Conservation (phyloP, 2,113 vertebrate genomes). For the Mionectes macconnelli region DNA sequence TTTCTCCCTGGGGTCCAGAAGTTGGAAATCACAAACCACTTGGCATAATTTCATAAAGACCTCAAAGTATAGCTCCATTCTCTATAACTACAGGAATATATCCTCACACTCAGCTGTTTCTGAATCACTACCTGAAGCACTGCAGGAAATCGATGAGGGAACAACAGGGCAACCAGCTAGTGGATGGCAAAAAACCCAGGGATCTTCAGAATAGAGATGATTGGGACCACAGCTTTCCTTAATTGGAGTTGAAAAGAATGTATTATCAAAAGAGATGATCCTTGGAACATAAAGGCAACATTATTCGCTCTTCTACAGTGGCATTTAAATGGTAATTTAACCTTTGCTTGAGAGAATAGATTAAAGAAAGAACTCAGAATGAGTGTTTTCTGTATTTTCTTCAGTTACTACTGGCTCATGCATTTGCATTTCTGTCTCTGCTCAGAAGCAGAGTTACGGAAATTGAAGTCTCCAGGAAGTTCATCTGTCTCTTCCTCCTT, state of each 20-base stretch:
- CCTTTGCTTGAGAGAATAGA: slow-evolving; percentile 17
- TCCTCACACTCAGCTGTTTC: slow-evolving; percentile 12
- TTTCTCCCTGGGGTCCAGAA: slow-evolving; percentile 17
- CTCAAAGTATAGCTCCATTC: not conserved
- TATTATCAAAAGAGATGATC: slow-evolving; percentile 5
- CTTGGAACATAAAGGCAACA: not conserved
- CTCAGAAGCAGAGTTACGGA: not conserved
- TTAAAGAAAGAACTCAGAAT: slow-evolving; percentile 11
- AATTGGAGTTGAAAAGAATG: not conserved
- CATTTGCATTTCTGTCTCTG: not conserved
- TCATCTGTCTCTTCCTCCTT: not conserved
- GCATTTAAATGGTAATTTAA: slow-evolving; percentile 54
- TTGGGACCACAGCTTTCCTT: slow-evolving; percentile 12
- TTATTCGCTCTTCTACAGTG: slow-evolving; percentile 45
- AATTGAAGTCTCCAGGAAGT: slow-evolving; percentile 18
- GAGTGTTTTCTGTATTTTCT: not conserved
- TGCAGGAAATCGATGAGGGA: not conserved
- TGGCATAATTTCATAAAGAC: not conserved
- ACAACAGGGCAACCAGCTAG: not conserved
- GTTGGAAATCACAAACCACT: slow-evolving; percentile 19
- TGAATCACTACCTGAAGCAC: slow-evolving; percentile 23
- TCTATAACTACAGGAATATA: not conserved
- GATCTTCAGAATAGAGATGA: not conserved
- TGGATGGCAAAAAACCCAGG: not conserved
- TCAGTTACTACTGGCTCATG: not conserved